Evolutionary conservation across 2,797 vertebrate species (phyloP).

Genomic region (Amblyopsis hoosieri): DNA sequence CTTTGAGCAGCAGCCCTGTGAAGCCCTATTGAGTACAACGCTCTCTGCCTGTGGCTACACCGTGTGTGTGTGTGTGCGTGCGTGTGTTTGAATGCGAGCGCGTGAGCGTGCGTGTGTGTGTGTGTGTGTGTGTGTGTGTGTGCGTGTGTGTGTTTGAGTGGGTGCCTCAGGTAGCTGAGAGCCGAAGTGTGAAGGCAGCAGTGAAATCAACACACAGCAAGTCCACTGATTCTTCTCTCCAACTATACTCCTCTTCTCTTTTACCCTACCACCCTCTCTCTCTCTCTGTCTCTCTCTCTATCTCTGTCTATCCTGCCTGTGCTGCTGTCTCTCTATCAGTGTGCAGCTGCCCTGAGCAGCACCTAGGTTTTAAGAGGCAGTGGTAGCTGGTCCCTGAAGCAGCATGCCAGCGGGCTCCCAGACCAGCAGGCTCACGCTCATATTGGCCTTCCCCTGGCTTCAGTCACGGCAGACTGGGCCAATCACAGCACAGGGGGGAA

Average conservation of each 20-base stretch:
- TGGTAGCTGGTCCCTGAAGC: constrained; percentile 68
- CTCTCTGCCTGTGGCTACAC: constrained; percentile 20
- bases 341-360: constrained; percentile 69
- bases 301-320: neutral
- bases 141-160: constrained; percentile 29
- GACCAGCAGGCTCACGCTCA: constrained; percentile 66
- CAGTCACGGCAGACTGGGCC: constrained; percentile 64
- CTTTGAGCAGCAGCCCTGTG: constrained; percentile 56
- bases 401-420: constrained; percentile 70
- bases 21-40: constrained; percentile 55
- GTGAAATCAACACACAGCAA: constrained; percentile 44
- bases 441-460: constrained; percentile 73
- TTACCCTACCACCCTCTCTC: neutral
- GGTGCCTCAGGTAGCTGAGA: constrained; percentile 60
- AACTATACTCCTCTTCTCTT: constrained; percentile 26
- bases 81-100: neutral
- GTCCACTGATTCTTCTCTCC: constrained; percentile 46
- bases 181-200: constrained; percentile 39
- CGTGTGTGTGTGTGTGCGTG: neutral
- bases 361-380: constrained; percentile 76
- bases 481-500: constrained; percentile 67
- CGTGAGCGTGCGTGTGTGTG: neutral
- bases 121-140: neutral
- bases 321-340: constrained; percentile 64
- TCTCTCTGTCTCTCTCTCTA: constrained; percentile 20